Evolutionary conservation across 2,888 invertebrate genomes (phyloP).

Genomic region (Apodemia duryi): DNA sequence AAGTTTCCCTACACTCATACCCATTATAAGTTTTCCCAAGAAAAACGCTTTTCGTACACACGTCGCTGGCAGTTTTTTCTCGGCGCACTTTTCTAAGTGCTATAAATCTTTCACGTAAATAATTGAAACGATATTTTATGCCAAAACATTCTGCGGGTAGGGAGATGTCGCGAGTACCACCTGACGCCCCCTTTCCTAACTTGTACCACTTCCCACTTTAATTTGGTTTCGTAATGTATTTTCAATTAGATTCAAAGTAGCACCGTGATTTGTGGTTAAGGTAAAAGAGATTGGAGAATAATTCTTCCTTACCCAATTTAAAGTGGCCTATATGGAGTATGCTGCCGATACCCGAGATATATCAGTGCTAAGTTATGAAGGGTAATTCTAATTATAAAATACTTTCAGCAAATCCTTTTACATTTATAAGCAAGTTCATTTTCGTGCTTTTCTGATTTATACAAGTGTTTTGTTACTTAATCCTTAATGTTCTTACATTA

Average conservation of each 20-base stretch:
- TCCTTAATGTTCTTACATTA: no score
- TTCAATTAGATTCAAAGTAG: constrained; percentile 77
- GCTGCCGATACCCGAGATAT: constrained; percentile 17
- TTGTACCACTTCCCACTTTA: constrained; percentile 78
- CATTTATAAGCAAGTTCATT: neutral
- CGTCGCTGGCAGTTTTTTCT: constrained; percentile 74
- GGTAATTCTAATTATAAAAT: constrained; percentile 9
- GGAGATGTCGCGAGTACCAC: constrained; percentile 65
- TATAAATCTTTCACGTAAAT: constrained; percentile 79
- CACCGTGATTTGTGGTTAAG: constrained; percentile 71
- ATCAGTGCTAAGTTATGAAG: constrained; percentile 10
- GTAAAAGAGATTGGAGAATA: constrained; percentile 65
- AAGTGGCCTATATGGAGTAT: constrained; percentile 38
- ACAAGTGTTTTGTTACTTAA: no score
- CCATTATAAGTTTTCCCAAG: constrained; percentile 78
- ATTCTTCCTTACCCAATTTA: constrained; percentile 61
- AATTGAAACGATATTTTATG: constrained; percentile 81
- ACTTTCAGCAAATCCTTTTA: neutral
- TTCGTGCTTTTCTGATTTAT: no score
- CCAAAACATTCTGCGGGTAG: constrained; percentile 76
- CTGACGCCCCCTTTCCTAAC: constrained; percentile 70
- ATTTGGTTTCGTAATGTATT: constrained; percentile 80
- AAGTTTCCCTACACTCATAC: constrained; percentile 74
- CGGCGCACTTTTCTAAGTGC: constrained; percentile 78
- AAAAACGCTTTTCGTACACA: constrained; percentile 79